Evolutionary conservation across 1,140 invertebrate species (phyloP).

Genomic region (Bilobella aurantiaca): DNA sequence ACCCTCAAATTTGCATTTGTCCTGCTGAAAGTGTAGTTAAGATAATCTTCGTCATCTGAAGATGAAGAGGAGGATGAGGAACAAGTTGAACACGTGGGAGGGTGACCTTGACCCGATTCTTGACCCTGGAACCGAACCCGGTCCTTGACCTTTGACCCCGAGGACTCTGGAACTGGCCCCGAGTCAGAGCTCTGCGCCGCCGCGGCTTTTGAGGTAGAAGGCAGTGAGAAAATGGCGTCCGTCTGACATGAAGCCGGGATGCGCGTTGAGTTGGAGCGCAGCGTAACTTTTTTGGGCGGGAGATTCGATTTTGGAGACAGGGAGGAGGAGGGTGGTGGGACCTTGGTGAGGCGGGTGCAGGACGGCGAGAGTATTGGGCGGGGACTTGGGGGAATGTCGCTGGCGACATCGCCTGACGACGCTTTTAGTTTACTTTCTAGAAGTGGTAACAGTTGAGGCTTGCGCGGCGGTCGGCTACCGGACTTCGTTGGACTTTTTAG

Average conservation of each 20-base stretch:
- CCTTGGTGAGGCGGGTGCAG: background rate
- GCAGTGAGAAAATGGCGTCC: background rate
- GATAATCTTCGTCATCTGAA: background rate
- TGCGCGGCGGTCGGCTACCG: background rate
- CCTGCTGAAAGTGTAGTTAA: background rate
- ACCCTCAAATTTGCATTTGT: background rate
- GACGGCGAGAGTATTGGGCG: background rate
- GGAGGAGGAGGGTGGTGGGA: background rate
- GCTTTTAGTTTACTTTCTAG: background rate
- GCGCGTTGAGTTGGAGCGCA: background rate
- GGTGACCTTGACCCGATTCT: background rate
- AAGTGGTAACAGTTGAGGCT: constrained; percentile 1
- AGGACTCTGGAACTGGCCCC: too few relatives aligned
- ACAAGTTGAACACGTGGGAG: background rate
- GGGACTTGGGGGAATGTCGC: background rate
- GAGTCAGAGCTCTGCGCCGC: background rate
- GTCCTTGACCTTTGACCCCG: background rate
- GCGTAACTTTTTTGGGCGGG: background rate
- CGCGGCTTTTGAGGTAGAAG: background rate
- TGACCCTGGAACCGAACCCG: background rate
- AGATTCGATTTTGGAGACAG: background rate
- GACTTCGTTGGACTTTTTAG: background rate
- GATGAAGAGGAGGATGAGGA: background rate
- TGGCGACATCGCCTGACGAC: background rate
- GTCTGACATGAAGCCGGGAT: background rate